phyloP scores from a whole-genome alignment of 2,888 invertebrate genomes.

The Dermolepida albohirtum region DNA sequence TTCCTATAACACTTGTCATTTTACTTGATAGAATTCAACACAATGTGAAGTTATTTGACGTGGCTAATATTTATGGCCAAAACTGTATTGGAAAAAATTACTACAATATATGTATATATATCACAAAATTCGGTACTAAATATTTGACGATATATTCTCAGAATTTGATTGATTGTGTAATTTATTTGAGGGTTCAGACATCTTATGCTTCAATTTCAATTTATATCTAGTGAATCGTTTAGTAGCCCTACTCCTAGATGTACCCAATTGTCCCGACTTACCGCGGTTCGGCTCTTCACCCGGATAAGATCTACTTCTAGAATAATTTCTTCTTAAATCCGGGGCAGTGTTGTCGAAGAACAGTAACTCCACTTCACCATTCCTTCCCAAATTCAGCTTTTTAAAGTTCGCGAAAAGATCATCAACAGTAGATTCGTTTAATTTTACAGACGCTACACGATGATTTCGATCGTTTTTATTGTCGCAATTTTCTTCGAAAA shows the following conservation, averaged over 20 bases:
- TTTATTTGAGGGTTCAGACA: neutral
- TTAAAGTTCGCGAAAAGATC: neutral
- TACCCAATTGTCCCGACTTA: neutral
- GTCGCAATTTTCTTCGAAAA: constrained; percentile 30
- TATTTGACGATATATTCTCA: constrained; percentile 8
- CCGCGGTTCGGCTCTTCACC: neutral
- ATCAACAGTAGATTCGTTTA: neutral
- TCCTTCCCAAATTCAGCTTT: constrained; percentile 8
- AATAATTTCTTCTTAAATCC: neutral
- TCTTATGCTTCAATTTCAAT: constrained; percentile 9
- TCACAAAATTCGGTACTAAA: constrained; percentile 28
- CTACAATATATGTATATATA: constrained; percentile 8
- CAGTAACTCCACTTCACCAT: constrained; percentile 17
- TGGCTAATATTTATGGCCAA: too few species aligned
- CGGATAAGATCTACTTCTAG: constrained; percentile 20
- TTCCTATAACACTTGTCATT: too few species aligned
- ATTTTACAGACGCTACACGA: neutral
- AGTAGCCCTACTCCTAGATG: neutral
- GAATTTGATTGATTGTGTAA: neutral
- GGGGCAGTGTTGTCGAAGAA: neutral
- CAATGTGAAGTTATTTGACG: too few species aligned
- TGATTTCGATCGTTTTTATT: constrained; percentile 3
- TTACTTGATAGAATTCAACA: too few species aligned
- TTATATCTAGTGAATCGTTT: constrained; percentile 16
- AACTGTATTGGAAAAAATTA: neutral